Conservation (phyloP, 2,113 vertebrate species). For the Vimba vimba region DNA sequence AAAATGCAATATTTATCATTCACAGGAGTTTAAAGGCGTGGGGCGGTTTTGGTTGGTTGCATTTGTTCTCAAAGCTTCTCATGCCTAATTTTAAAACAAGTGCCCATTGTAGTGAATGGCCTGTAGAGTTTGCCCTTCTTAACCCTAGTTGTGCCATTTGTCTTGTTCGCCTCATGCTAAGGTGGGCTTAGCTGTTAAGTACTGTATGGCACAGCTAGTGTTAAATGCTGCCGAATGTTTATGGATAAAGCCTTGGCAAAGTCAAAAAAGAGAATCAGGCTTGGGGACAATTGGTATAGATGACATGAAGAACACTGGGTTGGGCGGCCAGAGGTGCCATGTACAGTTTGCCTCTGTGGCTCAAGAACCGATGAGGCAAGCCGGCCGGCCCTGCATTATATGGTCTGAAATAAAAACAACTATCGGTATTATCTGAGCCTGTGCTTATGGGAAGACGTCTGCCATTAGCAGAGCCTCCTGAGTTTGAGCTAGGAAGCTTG, state of each 20-base stretch:
- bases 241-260: slow-evolving; percentile 42
- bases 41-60: slow-evolving; percentile 13
- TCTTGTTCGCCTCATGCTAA: not conserved
- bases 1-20: slow-evolving; percentile 6
- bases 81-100: slow-evolving; percentile 29
- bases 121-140: slow-evolving; percentile 43
- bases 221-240: slow-evolving; percentile 48
- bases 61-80: slow-evolving; percentile 46
- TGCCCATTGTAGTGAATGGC: slow-evolving; percentile 38
- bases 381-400: slow-evolving; percentile 11
- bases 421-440: slow-evolving; percentile 41
- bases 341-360: slow-evolving; percentile 39
- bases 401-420: slow-evolving; percentile 22
- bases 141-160: slow-evolving; percentile 55
- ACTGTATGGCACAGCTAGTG: slow-evolving; percentile 53
- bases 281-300: slow-evolving; percentile 43
- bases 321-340: slow-evolving; percentile 13
- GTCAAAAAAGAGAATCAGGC: slow-evolving; percentile 55
- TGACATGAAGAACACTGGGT: slow-evolving; percentile 1
- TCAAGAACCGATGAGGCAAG: not conserved
- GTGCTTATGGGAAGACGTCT: slow-evolving; percentile 36
- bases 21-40: slow-evolving; percentile 21
- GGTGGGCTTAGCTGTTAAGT: not conserved
- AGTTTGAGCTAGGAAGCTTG: slow-evolving; percentile 50
- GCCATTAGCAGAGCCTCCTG: slow-evolving; percentile 44